These are phyloP conservation scores for Xestia rhomboidea DNA, from an alignment of 2,888 invertebrate species.

Conservation along the genomic window DNA sequence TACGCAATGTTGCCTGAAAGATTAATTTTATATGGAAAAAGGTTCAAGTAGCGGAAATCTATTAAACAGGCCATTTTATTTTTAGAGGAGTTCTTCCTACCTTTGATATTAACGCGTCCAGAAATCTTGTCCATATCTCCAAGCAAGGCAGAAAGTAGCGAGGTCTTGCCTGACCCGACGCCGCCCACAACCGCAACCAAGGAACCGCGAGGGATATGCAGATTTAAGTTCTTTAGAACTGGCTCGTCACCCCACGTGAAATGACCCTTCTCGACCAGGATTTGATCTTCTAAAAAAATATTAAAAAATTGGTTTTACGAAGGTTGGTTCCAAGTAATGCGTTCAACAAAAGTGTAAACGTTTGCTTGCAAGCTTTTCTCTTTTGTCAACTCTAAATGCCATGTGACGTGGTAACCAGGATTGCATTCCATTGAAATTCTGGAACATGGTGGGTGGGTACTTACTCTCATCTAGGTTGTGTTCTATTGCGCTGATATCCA, in stretches of 20 bases:
- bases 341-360: background rate
- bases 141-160: slow-evolving; percentile 96
- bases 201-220: slow-evolving; percentile 92
- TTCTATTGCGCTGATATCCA: slow-evolving; percentile 94
- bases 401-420: background rate
- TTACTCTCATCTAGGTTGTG: slow-evolving; percentile 94
- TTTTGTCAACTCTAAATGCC: background rate
- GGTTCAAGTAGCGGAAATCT: background rate
- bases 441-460: slow-evolving; percentile 66
- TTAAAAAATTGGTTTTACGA: background rate
- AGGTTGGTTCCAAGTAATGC: background rate
- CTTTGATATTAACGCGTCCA: slow-evolving; percentile 94
- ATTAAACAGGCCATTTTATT: no score
- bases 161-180: slow-evolving; percentile 97
- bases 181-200: slow-evolving; percentile 96
- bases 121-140: slow-evolving; percentile 96
- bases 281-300: slow-evolving; percentile 92
- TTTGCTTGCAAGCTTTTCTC: slow-evolving; percentile 1
- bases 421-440: background rate
- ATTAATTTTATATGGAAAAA: background rate
- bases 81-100: slow-evolving; percentile 66
- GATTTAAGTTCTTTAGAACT: slow-evolving; percentile 93
- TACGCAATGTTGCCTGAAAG: slow-evolving; percentile 92
- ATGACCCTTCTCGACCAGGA: slow-evolving; percentile 95
- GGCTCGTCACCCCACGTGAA: slow-evolving; percentile 96